Evolutionary conservation across 2,113 vertebrate species (phyloP).

Genomic region (Lota lota): DNA sequence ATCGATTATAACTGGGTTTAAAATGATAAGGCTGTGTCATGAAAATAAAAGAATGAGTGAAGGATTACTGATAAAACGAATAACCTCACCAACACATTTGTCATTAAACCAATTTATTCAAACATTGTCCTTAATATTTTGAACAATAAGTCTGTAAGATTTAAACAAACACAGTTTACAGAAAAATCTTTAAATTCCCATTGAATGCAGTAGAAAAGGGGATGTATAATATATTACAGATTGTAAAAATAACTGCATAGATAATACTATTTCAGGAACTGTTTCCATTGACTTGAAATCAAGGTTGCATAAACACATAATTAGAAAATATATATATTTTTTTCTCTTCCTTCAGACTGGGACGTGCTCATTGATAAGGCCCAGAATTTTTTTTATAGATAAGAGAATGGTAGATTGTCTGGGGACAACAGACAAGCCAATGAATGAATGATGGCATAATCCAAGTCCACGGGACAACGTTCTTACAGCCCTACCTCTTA

Average conservation of each 20-base stretch:
- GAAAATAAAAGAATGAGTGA: background rate
- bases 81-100: background rate
- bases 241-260: conserved; percentile 59
- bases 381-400: background rate
- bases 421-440: conserved; percentile 3
- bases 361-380: too few relatives aligned
- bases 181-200: conserved; percentile 29
- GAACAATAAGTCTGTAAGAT: conserved; percentile 50
- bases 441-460: conserved; percentile 8
- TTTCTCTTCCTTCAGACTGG: too few relatives aligned
- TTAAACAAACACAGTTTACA: conserved; percentile 41
- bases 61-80: background rate
- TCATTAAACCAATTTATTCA: conserved; percentile 62
- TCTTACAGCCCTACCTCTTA: background rate
- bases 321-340: too few relatives aligned
- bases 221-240: conserved; percentile 40
- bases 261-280: background rate
- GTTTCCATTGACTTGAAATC: too few relatives aligned
- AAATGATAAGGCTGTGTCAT: background rate
- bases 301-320: too few relatives aligned
- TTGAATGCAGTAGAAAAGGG: conserved; percentile 63
- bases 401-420: background rate
- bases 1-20: background rate
- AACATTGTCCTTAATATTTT: conserved; percentile 35
- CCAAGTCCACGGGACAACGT: conserved; percentile 25